Conservation (phyloP, 2,888 invertebrate species). For the Dysmachus trigonus region DNA sequence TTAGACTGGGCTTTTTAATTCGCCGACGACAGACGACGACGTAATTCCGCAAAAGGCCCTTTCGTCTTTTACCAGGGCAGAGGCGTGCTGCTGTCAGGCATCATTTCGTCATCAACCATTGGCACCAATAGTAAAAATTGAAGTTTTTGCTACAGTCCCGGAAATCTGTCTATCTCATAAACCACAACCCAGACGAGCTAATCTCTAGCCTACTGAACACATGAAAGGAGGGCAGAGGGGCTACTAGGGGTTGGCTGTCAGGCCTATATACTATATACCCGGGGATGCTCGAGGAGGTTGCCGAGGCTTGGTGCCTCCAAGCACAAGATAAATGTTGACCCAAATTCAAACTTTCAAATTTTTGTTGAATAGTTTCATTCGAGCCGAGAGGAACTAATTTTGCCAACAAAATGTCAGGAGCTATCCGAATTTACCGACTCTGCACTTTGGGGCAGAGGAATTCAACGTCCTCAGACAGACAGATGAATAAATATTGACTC, state of each 20-base stretch:
- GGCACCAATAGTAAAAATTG: neutral
- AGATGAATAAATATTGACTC: slow-evolving; percentile 30
- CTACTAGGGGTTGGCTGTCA: neutral
- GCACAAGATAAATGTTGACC: neutral
- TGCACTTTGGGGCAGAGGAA: neutral
- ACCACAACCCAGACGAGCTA: neutral
- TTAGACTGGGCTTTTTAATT: neutral
- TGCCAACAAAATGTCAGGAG: neutral
- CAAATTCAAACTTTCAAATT: neutral
- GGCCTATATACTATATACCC: no score
- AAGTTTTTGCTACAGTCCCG: neutral
- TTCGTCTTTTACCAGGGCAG: neutral
- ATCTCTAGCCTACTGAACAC: neutral
- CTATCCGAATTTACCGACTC: neutral
- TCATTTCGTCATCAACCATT: neutral
- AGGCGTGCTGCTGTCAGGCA: neutral
- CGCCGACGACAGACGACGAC: neutral
- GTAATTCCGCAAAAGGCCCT: neutral
- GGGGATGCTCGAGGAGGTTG: neutral
- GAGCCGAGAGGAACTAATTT: neutral
- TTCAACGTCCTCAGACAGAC: slow-evolving; percentile 11
- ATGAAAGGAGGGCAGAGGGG: no score
- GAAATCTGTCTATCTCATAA: neutral
- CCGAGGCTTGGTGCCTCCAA: neutral
- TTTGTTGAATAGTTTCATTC: neutral